These are phyloP conservation scores for Tolypeutes matacus DNA, from an alignment of 2,797 vertebrate species.

Conservation along the genomic window DNA sequence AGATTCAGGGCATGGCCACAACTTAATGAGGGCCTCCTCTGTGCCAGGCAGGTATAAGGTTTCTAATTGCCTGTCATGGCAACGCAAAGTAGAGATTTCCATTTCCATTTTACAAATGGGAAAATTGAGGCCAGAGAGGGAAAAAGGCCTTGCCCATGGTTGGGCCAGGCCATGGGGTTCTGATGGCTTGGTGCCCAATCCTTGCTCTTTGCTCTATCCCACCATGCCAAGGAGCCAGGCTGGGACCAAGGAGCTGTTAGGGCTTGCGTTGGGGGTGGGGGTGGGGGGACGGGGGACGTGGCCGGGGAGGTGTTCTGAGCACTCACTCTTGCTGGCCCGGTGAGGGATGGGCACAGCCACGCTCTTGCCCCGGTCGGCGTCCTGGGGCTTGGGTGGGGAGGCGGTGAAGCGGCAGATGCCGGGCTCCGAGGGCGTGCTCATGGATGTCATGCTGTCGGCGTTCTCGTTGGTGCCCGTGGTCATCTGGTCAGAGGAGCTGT, in stretches of 20 bases:
- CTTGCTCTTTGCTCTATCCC: background rate
- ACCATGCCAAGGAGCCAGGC: background rate
- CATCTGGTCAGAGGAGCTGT: slow-evolving; percentile 99
- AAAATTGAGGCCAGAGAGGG: too few relatives aligned
- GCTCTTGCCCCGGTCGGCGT: slow-evolving; percentile 97
- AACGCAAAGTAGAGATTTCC: background rate
- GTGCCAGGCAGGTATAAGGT: accelerated
- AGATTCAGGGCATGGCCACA: background rate
- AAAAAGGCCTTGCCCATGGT: background rate
- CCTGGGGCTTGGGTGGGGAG: slow-evolving; percentile 97
- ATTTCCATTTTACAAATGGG: slow-evolving; percentile 19
- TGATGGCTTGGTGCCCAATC: background rate
- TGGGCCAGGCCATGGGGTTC: background rate
- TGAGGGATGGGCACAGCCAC: slow-evolving; percentile 99
- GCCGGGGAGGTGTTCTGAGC: background rate
- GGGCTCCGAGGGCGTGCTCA: slow-evolving; percentile 98
- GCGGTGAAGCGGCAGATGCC: slow-evolving; percentile 99
- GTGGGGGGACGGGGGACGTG: background rate
- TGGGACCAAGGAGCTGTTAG: background rate
- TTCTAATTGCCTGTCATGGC: background rate
- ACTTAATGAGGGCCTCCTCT: background rate
- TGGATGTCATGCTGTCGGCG: slow-evolving; percentile 98
- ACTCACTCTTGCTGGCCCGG: slow-evolving; percentile 96
- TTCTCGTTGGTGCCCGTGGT: slow-evolving; percentile 99
- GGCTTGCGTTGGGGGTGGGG: background rate